A percentile compares a stretch with the other conserved stretches of the same genome.
These are phyloP conservation scores for Lampris megalopsis DNA, from an alignment of 2,113 vertebrate genomes.

Conservation along the genomic window DNA sequence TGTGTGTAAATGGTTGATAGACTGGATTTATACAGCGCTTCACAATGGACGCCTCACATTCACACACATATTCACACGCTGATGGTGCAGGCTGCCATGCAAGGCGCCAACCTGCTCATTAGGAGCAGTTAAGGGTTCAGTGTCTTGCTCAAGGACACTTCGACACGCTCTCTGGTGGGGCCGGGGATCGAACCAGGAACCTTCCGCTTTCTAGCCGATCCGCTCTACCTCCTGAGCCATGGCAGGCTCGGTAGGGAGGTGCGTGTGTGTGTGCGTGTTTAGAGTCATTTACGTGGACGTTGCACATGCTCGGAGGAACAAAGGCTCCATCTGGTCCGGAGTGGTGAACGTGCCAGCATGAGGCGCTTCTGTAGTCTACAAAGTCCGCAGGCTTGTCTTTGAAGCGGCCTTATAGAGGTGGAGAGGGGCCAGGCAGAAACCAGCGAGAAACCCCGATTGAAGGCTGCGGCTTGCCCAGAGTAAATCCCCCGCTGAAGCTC, in stretches of 20 bases:
- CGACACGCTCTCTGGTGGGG: too few relatives aligned
- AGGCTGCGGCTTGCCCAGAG: slow-evolving; percentile 17
- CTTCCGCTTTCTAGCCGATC: too few relatives aligned
- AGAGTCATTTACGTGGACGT: slow-evolving; percentile 22
- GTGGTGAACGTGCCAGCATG: slow-evolving; percentile 61
- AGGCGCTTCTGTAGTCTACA: slow-evolving; percentile 53
- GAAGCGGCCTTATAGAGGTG: slow-evolving; percentile 48
- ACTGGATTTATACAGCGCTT: too few relatives aligned
- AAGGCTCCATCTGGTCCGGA: slow-evolving; percentile 74
- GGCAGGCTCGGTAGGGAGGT: slow-evolving; percentile 5
- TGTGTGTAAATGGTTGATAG: too few relatives aligned
- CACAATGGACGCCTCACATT: too few relatives aligned
- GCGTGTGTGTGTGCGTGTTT: slow-evolving; percentile 31
- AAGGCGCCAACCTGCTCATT: too few relatives aligned
- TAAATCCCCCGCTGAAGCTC: slow-evolving; percentile 24
- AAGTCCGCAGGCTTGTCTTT: slow-evolving; percentile 38
- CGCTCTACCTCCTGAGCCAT: too few relatives aligned
- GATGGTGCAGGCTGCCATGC: too few relatives aligned
- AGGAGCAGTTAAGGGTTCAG: too few relatives aligned
- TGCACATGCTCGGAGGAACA: slow-evolving; percentile 50
- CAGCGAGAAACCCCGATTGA: slow-evolving; percentile 54
- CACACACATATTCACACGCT: too few relatives aligned
- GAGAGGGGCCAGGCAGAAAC: slow-evolving; percentile 51
- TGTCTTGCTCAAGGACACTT: too few relatives aligned
- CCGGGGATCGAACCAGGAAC: too few relatives aligned